A percentile compares a stretch with the other conserved stretches of the same genome.
Evolutionary conservation across 2,888 invertebrate species (phyloP).

Genomic region (Drosophila demipolita): DNA sequence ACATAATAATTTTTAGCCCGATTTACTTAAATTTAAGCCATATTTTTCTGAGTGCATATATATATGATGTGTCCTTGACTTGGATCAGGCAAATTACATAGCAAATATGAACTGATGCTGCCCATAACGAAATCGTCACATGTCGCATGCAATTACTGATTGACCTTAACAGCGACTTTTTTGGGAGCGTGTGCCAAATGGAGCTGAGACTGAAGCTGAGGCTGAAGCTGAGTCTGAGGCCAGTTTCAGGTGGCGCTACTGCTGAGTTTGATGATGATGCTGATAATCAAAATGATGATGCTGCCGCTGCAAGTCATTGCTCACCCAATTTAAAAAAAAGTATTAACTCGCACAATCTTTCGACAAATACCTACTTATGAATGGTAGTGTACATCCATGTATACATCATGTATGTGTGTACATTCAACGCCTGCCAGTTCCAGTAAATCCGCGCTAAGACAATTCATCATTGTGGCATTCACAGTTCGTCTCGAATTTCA

Average conservation of each 20-base stretch:
- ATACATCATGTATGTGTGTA: conserved; percentile 7
- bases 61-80: conserved; percentile 19
- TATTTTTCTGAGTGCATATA: neutral
- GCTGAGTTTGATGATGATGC: conserved; percentile 30
- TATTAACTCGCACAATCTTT: conserved; percentile 48
- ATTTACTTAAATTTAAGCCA: neutral
- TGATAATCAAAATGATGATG: conserved; percentile 26
- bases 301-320: conserved; percentile 71
- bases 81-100: conserved; percentile 23
- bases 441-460: conserved; percentile 73
- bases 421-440: conserved; percentile 39
- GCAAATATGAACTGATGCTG: conserved; percentile 31
- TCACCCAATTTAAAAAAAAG: conserved; percentile 77
- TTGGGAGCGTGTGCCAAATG: conserved; percentile 70
- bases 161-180: conserved; percentile 73
- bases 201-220: conserved; percentile 30
- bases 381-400: neutral
- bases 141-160: conserved; percentile 47
- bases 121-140: conserved; percentile 49
- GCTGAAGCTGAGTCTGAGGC: conserved; percentile 21
- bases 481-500: conserved; percentile 69
- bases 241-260: conserved; percentile 21
- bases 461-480: conserved; percentile 72
- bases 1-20: neutral
- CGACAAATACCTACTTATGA: conserved; percentile 28